These are phyloP conservation scores for Pammene aurita DNA, from an alignment of 2,888 invertebrate genomes.

Conservation along the genomic window DNA sequence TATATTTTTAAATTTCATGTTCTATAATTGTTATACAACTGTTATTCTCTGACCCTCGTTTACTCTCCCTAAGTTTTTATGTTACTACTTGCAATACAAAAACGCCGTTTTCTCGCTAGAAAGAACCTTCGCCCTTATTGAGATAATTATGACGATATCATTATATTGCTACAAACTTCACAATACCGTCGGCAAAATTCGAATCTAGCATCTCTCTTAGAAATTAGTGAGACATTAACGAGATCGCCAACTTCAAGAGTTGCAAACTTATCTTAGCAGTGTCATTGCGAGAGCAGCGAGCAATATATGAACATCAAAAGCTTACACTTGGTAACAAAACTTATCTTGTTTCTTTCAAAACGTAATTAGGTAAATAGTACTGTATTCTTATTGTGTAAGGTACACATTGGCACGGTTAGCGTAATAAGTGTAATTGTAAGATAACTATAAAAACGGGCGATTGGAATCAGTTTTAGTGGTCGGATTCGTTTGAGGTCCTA, in stretches of 20 bases:
- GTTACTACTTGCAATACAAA: constrained; percentile 15
- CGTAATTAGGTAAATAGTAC: background rate
- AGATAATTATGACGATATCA: constrained; percentile 39
- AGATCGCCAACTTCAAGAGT: background rate
- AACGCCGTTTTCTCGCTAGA: constrained; percentile 21
- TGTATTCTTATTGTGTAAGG: background rate
- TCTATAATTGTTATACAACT: constrained; percentile 5
- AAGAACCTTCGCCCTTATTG: constrained; percentile 27
- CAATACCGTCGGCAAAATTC: background rate
- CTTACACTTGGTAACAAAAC: constrained; percentile 33
- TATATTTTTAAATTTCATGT: too few species aligned
- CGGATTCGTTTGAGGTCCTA: constrained; percentile 52
- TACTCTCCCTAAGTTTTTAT: constrained; percentile 16
- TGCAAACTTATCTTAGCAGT: constrained; percentile 13
- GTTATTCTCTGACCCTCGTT: background rate
- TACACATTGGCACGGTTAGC: background rate
- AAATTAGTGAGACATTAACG: background rate
- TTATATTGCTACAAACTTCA: constrained; percentile 29
- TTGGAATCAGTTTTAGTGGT: constrained; percentile 51
- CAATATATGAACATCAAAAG: constrained; percentile 42
- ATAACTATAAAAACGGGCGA: constrained; percentile 49
- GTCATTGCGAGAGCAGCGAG: constrained; percentile 26
- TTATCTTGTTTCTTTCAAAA: constrained; percentile 20
- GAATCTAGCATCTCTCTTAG: constrained; percentile 5
- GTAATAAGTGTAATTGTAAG: constrained; percentile 13